Percentiles rank a stretch among this genome's conserved stretches.
Evolutionary conservation across 23 tunicate genomes (phyloP).

Genomic region (Halocynthia aurantium): DNA sequence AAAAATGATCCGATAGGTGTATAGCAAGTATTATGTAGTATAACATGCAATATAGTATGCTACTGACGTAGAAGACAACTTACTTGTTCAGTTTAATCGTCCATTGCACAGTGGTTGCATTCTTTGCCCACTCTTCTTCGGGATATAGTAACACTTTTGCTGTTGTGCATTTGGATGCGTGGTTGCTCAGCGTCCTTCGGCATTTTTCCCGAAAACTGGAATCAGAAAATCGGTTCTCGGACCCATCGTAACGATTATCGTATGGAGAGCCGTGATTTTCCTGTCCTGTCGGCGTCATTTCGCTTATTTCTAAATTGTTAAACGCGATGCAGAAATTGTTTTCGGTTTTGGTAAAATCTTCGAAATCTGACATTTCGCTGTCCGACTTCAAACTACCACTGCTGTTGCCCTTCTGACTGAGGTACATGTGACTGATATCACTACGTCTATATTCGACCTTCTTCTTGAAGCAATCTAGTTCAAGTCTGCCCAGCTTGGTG

Average conservation of each 20-base stretch:
- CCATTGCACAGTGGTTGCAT: conserved; percentile 64
- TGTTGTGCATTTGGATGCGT: conserved; percentile 28
- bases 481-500: conserved; percentile 3
- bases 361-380: neutral
- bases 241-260: conserved; percentile 2
- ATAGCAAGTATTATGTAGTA: too few relatives aligned
- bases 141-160: conserved; percentile 39
- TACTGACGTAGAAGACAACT: neutral
- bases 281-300: neutral
- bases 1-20: too few relatives aligned
- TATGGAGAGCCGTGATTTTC: conserved; percentile 5
- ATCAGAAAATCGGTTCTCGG: conserved; percentile 27
- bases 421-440: neutral
- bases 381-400: conserved; percentile 15
- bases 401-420: neutral
- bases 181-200: conserved; percentile 31
- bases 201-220: conserved; percentile 29
- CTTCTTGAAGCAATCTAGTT: conserved; percentile 19
- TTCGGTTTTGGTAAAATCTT: neutral
- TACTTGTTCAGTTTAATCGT: conserved; percentile 58
- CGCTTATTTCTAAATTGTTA: conserved; percentile 1
- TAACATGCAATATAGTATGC: too few relatives aligned
- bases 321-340: conserved; percentile 8
- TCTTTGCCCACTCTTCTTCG: conserved; percentile 73
- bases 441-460: conserved; percentile 14